Evolutionary conservation across 2,888 invertebrate genomes (phyloP).

Genomic region (Leuctra nigra): DNA sequence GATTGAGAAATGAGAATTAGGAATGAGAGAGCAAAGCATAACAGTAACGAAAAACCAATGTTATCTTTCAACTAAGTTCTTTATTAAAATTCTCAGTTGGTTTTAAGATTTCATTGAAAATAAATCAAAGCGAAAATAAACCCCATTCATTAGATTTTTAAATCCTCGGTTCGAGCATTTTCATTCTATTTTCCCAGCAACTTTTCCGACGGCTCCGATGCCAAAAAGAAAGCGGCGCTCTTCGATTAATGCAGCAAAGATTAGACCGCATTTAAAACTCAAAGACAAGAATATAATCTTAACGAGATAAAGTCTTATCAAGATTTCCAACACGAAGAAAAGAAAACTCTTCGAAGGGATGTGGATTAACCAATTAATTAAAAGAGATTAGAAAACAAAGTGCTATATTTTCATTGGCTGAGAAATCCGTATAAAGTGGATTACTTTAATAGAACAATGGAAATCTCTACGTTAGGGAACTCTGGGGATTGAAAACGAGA

Average conservation of each 20-base stretch:
- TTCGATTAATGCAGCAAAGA: conserved; percentile 12
- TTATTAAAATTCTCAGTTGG: too few relatives aligned
- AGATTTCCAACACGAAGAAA: too few relatives aligned
- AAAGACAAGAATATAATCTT: neutral
- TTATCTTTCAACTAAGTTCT: too few relatives aligned
- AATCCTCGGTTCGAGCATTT: too few relatives aligned
- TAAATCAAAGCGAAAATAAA: too few relatives aligned
- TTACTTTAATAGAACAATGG: neutral
- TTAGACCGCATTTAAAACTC: conserved; percentile 11
- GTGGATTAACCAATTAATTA: conserved; percentile 13
- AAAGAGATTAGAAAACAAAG: conserved; percentile 14
- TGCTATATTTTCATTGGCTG: neutral
- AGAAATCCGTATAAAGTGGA: neutral
- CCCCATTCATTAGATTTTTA: too few relatives aligned
- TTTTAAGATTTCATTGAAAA: too few relatives aligned
- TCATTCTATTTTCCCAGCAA: neutral
- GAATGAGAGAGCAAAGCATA: too few relatives aligned
- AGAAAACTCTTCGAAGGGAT: conserved; percentile 10
- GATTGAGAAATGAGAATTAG: too few relatives aligned
- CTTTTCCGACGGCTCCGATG: neutral
- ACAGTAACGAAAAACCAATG: too few relatives aligned
- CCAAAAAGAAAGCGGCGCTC: neutral
- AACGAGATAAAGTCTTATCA: conserved; percentile 2
- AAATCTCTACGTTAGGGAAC: too few relatives aligned
- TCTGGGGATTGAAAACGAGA: too few relatives aligned